Evolutionary conservation across 2,113 vertebrate genomes (phyloP).

Genomic region (Anser brachyrhynchus): DNA sequence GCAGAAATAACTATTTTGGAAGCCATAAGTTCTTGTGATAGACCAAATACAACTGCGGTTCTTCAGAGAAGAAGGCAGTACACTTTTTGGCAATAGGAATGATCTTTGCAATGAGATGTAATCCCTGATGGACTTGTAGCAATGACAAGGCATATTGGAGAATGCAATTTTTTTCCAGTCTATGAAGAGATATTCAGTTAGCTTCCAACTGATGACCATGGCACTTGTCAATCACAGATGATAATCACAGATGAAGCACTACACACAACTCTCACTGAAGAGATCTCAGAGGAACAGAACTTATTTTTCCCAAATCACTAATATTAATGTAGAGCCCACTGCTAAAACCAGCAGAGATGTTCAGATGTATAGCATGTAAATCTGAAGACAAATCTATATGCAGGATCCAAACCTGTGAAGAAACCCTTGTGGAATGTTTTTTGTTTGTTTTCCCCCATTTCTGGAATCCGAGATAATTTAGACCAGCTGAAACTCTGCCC

Average conservation of each 20-base stretch:
- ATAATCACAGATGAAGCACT: background rate
- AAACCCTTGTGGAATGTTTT: background rate
- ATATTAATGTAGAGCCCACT: background rate
- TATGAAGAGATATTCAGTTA: background rate
- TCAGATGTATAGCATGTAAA: background rate
- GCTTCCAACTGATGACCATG: background rate
- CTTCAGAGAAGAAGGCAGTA: background rate
- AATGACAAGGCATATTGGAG: rapidly evolving
- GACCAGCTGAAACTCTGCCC: background rate
- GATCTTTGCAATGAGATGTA: background rate
- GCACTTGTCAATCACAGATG: background rate
- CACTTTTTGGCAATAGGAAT: background rate
- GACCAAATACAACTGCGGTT: too few species aligned
- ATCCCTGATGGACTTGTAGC: background rate
- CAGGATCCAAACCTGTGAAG: background rate
- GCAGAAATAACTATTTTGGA: background rate
- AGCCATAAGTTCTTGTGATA: background rate
- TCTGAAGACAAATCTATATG: background rate
- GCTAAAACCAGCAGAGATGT: background rate
- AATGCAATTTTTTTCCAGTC: background rate
- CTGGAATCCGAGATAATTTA: background rate
- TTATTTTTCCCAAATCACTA: background rate
- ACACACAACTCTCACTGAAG: background rate
- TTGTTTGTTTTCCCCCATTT: background rate
- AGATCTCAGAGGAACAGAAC: background rate